A percentile compares a stretch with the other conserved stretches of the same genome.
phyloP scores from a whole-genome alignment of 1,140 invertebrate species.

The Drosophila pseudoananassae region DNA sequence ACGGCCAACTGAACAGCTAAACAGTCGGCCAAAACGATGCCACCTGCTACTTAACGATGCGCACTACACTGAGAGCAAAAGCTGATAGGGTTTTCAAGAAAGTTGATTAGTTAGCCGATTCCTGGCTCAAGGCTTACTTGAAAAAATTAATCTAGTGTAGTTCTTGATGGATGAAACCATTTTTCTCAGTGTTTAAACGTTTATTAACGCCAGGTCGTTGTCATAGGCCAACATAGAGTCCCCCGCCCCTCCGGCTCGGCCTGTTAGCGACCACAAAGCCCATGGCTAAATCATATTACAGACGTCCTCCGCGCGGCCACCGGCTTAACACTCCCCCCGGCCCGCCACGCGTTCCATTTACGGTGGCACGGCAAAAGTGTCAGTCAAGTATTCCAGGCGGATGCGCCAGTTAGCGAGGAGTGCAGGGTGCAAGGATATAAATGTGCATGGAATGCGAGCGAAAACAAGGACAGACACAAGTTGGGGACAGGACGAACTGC shows the following conservation, averaged over 20 bases:
- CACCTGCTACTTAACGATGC: constrained; percentile 68
- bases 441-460: constrained; percentile 20
- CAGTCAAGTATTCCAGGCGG: constrained; percentile 56
- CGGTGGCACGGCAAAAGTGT: constrained; percentile 63
- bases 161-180: too few relatives aligned
- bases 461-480: not conserved
- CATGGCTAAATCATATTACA: constrained; percentile 60
- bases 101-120: not conserved
- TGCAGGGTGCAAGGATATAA: constrained; percentile 13
- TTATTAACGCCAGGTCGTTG: constrained; percentile 39
- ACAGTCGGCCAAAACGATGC: constrained; percentile 54
- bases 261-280: constrained; percentile 46
- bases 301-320: constrained; percentile 19
- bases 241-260: constrained; percentile 2
- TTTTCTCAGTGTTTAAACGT: constrained; percentile 30
- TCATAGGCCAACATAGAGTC: constrained; percentile 39
- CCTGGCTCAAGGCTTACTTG: not conserved
- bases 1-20: constrained; percentile 46
- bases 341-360: constrained; percentile 31
- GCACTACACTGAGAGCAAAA: constrained; percentile 50
- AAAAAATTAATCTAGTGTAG: too few relatives aligned
- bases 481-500: not conserved
- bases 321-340: constrained; percentile 15
- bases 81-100: too few relatives aligned
- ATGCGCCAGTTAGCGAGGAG: constrained; percentile 40